Conservation (phyloP, 1,140 invertebrate genomes). For the Hylaeus anthracinus region DNA sequence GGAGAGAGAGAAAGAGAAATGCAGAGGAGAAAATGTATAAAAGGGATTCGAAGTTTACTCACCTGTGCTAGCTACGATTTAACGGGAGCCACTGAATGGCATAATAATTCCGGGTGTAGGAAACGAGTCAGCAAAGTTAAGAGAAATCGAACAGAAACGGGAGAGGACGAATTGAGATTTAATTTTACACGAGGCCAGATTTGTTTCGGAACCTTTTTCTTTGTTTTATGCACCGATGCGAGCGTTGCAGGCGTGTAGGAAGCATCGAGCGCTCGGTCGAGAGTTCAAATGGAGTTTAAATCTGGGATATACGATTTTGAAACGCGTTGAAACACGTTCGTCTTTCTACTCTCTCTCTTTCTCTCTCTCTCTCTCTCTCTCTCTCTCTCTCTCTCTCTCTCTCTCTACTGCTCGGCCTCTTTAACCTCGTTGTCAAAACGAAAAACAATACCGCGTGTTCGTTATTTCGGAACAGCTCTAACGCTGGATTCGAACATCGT, state of each 20-base stretch:
- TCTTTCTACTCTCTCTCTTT: too few relatives aligned
- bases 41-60: slow-evolving; percentile 10
- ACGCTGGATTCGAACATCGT: background rate
- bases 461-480: background rate
- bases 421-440: slow-evolving; percentile 5
- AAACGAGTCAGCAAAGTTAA: background rate
- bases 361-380: background rate
- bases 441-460: background rate
- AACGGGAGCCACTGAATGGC: slow-evolving; percentile 2
- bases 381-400: background rate
- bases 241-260: background rate
- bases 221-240: background rate
- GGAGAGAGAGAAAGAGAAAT: slow-evolving; percentile 44
- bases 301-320: slow-evolving; percentile 32
- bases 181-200: slow-evolving; percentile 47
- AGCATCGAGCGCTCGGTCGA: slow-evolving; percentile 1
- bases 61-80: slow-evolving; percentile 15
- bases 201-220: slow-evolving; percentile 25
- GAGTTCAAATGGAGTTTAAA: slow-evolving; percentile 33
- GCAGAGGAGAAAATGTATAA: slow-evolving; percentile 19
- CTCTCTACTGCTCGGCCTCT: background rate
- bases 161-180: slow-evolving; percentile 40
- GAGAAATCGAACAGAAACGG: slow-evolving; percentile 5
- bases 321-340: slow-evolving; percentile 12
- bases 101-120: slow-evolving; percentile 4